Percentiles rank a stretch among this genome's conserved stretches.
These are phyloP conservation scores for Varecia variegata DNA, from an alignment of 2,797 vertebrate genomes.

Conservation along the genomic window DNA sequence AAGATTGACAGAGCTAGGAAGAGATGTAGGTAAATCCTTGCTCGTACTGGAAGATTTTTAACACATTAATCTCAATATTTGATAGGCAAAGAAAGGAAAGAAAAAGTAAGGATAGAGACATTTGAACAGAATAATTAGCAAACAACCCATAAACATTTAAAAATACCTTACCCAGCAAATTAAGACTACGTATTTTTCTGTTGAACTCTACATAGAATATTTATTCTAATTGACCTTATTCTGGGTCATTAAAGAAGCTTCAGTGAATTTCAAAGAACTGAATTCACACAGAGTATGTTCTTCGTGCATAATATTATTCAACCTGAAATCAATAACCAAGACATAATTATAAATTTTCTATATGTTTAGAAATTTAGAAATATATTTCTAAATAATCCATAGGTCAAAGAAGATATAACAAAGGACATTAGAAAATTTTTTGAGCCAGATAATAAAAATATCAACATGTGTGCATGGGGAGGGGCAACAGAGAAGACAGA, in stretches of 20 bases:
- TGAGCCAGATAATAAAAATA: background rate
- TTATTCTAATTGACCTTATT: background rate
- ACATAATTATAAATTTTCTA: background rate
- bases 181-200: background rate
- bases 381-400: background rate
- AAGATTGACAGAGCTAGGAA: background rate
- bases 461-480: background rate
- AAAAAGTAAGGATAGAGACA: background rate
- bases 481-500: background rate
- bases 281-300: background rate
- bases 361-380: conserved; percentile 6
- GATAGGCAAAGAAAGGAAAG: background rate
- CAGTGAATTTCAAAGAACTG: background rate
- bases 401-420: background rate
- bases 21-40: background rate
- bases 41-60: background rate
- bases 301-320: background rate
- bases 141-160: background rate
- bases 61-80: background rate
- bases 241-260: background rate
- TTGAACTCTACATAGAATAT: background rate
- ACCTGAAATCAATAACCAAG: background rate
- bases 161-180: background rate
- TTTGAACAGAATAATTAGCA: background rate
- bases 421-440: background rate